Evolutionary conservation across 2,888 invertebrate species (phyloP).

Genomic region (Tachina lurida): DNA sequence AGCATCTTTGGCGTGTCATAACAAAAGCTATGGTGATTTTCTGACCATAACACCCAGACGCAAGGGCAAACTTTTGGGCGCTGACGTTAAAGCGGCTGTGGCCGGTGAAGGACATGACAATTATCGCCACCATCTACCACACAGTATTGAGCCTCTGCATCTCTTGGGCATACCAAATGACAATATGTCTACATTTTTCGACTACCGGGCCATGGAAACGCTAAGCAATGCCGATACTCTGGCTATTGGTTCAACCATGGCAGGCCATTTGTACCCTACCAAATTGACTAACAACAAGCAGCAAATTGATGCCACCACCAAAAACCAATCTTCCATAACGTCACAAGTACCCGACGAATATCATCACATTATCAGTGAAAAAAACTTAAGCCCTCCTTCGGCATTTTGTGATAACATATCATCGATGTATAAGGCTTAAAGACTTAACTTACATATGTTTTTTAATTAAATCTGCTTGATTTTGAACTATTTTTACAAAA

Average conservation of each 20-base stretch:
- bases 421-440: constrained; percentile 71
- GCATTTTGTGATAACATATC: constrained; percentile 82
- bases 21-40: constrained; percentile 80
- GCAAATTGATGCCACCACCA: constrained; percentile 45
- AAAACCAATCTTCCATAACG: constrained; percentile 21
- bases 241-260: constrained; percentile 78
- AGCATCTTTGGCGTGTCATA: constrained; percentile 75
- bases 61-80: constrained; percentile 75
- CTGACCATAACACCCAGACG: constrained; percentile 79
- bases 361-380: constrained; percentile 77
- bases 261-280: constrained; percentile 74
- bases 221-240: constrained; percentile 80
- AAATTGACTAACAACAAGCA: constrained; percentile 64
- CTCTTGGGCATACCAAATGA: constrained; percentile 77
- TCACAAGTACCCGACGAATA: constrained; percentile 74
- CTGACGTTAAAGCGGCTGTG: constrained; percentile 55
- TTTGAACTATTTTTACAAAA: constrained; percentile 11
- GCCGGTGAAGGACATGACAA: constrained; percentile 66
- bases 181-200: constrained; percentile 76
- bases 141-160: constrained; percentile 78
- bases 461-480: not conserved
- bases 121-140: constrained; percentile 76
- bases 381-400: constrained; percentile 82
- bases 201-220: constrained; percentile 79
- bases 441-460: not conserved